Conservation (phyloP, 2,797 vertebrate genomes). For the Toxotes lorentzi region DNA sequence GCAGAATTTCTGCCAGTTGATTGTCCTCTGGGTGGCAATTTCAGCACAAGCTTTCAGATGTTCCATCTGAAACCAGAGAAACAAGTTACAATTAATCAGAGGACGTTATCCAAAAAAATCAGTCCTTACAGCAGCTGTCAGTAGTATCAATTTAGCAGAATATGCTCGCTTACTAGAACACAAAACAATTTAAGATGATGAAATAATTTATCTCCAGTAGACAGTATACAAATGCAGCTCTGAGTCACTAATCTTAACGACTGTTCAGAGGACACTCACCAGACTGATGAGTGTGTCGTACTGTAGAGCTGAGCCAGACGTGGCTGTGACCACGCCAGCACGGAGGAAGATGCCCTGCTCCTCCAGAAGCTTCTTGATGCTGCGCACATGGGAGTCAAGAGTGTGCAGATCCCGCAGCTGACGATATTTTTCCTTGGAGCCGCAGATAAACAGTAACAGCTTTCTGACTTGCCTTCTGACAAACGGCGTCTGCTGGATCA, state of each 20-base stretch:
- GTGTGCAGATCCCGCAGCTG: slow-evolving; percentile 98
- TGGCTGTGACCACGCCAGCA: slow-evolving; percentile 94
- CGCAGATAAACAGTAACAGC: slow-evolving; percentile 97
- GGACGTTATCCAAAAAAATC: background rate
- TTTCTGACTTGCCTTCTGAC: slow-evolving; percentile 98
- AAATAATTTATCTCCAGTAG: background rate
- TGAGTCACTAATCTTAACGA: background rate
- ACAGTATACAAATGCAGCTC: background rate
- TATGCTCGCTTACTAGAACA: background rate
- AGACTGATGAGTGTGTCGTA: slow-evolving; percentile 97
- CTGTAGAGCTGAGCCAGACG: slow-evolving; percentile 96
- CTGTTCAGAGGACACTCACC: slow-evolving; percentile 80
- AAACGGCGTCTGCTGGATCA: slow-evolving; percentile 99
- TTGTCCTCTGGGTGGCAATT: slow-evolving; percentile 95
- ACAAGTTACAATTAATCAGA: background rate
- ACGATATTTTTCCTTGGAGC: slow-evolving; percentile 98
- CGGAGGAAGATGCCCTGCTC: slow-evolving; percentile 97
- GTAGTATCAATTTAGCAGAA: background rate
- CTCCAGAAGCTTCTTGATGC: slow-evolving; percentile 97
- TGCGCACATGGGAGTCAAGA: slow-evolving; percentile 94
- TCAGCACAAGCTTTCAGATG: slow-evolving; percentile 98
- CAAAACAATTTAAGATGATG: background rate
- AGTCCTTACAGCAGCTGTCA: background rate
- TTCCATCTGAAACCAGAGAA: slow-evolving; percentile 90
- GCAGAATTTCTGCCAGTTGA: slow-evolving; percentile 99